Evolutionary conservation across 1,140 invertebrate species (phyloP).

Genomic region (Mamestra configurata): DNA sequence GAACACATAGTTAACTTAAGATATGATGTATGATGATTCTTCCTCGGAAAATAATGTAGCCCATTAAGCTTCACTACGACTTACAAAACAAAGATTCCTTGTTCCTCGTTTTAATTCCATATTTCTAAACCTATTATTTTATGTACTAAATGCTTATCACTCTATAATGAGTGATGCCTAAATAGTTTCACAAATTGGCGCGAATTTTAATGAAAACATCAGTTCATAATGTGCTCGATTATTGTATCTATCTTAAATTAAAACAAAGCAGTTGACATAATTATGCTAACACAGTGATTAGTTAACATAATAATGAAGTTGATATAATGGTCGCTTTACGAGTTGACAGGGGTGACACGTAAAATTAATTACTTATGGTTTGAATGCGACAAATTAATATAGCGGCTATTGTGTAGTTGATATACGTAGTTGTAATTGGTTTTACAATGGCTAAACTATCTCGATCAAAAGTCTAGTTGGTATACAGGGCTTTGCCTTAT

Average conservation of each 20-base stretch:
- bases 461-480: no score
- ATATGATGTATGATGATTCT: no score
- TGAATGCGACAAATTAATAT: constrained; percentile 22
- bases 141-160: no score
- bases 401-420: background rate
- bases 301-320: background rate
- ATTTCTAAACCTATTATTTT: no score
- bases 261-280: background rate
- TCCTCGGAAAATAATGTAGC: no score
- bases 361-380: constrained; percentile 23
- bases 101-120: no score
- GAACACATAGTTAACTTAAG: no score
- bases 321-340: constrained; percentile 20
- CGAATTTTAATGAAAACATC: background rate
- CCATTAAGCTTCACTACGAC: no score
- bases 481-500: no score
- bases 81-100: no score
- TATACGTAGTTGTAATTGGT: background rate
- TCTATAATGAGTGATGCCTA: background rate
- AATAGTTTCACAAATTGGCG: background rate
- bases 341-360: constrained; percentile 9
- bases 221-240: background rate
- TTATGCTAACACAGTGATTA: constrained; percentile 8
- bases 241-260: background rate
- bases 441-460: background rate